Evolutionary conservation across 2,797 vertebrate species (phyloP).

Genomic region (Cryptoprocta ferox): DNA sequence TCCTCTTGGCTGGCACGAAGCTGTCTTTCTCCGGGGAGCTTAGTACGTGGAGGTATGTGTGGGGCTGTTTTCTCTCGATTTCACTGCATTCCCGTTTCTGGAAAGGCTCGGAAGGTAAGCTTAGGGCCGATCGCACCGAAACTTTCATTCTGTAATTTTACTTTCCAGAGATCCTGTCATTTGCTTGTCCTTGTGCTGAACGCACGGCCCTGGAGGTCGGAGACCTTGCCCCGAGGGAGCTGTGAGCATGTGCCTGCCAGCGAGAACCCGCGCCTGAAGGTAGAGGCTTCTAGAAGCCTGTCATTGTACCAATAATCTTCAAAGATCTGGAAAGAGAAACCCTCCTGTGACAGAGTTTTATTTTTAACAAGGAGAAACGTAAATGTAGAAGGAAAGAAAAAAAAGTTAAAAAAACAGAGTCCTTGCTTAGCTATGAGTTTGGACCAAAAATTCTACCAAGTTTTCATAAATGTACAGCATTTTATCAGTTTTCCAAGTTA

Average conservation of each 20-base stretch:
- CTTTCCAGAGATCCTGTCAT: neutral
- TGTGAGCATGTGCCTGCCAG: too few relatives aligned
- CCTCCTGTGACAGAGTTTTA: neutral
- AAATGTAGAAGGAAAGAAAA: neutral
- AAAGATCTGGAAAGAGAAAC: neutral
- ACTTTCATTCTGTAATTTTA: neutral
- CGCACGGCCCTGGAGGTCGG: neutral
- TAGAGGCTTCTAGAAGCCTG: neutral
- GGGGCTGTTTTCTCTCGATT: slow-evolving; percentile 53
- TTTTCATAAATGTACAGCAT: neutral
- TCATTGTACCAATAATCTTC: accelerated
- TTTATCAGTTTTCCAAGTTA: neutral
- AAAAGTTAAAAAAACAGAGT: neutral
- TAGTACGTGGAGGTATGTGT: neutral
- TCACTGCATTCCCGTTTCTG: slow-evolving; percentile 37
- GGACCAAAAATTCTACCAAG: neutral
- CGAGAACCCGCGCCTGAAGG: accelerated
- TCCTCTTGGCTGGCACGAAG: slow-evolving; percentile 25
- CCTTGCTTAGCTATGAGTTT: neutral
- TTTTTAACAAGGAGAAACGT: neutral
- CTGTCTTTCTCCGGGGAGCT: slow-evolving; percentile 36
- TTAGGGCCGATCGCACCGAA: neutral
- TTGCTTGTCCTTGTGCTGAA: neutral
- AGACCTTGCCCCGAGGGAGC: accelerated
- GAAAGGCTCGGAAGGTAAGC: slow-evolving; percentile 56